These are phyloP conservation scores for Lucilia sericata DNA, from an alignment of 1,140 invertebrate genomes.

Conservation along the genomic window DNA sequence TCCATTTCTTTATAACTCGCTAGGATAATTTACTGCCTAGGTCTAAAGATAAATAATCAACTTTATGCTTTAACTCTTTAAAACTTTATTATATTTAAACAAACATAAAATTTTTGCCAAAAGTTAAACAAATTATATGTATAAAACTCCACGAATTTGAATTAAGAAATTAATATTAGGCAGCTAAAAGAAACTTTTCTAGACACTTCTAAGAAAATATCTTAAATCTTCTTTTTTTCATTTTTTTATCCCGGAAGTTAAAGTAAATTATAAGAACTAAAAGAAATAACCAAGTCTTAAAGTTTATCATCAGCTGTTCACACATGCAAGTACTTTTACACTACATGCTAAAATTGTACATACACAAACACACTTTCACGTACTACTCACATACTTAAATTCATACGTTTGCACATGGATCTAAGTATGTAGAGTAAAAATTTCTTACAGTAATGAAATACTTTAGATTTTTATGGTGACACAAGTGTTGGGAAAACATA, in stretches of 20 bases:
- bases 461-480: slow-evolving; percentile 30
- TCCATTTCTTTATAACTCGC: no score
- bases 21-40: no score
- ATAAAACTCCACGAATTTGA: no score
- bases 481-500: slow-evolving; percentile 33
- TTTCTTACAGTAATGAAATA: slow-evolving; percentile 25
- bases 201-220: background rate
- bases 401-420: background rate
- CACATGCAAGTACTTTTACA: slow-evolving; percentile 9
- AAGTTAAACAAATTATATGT: no score
- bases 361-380: background rate
- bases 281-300: background rate
- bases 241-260: slow-evolving; percentile 9
- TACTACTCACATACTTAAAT: background rate
- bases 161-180: background rate
- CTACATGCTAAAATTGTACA: background rate
- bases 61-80: no score
- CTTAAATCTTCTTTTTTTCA: background rate
- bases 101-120: no score
- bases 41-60: no score
- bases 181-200: background rate
- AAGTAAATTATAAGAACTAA: background rate
- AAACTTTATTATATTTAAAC: no score
- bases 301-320: slow-evolving; percentile 2
- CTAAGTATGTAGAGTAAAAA: background rate